Conservation (phyloP, 2,113 vertebrate genomes). For the Datnioides undecimradiatus region DNA sequence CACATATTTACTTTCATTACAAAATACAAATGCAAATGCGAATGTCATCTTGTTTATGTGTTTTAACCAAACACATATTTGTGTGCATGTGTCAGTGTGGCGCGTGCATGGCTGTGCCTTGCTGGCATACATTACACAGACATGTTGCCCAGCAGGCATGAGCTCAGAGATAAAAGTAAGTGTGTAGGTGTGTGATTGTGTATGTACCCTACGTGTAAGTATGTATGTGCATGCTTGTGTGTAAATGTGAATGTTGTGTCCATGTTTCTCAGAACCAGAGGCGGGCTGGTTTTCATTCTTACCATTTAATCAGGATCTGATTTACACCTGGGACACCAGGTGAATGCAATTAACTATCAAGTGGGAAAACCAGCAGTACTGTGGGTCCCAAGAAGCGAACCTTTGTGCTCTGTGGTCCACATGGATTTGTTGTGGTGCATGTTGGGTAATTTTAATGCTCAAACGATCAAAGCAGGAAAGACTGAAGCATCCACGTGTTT, state of each 20-base stretch:
- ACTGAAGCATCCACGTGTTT: conserved; percentile 38
- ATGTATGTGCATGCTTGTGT: not conserved
- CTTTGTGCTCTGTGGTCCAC: conserved; percentile 2
- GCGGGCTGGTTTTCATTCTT: conserved; percentile 49
- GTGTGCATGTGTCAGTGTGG: not conserved
- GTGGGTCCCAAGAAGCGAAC: not conserved
- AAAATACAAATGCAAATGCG: not conserved
- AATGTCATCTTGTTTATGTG: conserved; percentile 5
- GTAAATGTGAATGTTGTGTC: not conserved
- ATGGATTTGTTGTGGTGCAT: conserved; percentile 16
- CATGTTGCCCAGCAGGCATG: conserved; percentile 14
- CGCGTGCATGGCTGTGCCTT: not conserved
- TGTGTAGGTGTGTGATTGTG: conserved; percentile 28
- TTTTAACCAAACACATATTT: not conserved
- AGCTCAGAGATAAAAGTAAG: conserved; percentile 35
- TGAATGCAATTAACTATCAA: conserved; percentile 49
- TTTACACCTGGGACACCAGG: conserved; percentile 59
- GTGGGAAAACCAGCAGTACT: conserved; percentile 3
- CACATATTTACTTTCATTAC: not conserved
- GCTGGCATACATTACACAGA: conserved; percentile 7
- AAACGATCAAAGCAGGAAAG: conserved; percentile 45
- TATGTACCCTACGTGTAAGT: not conserved
- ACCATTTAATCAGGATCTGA: conserved; percentile 49
- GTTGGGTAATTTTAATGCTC: conserved; percentile 8
- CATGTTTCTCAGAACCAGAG: conserved; percentile 18